Evolutionary conservation across 2,113 vertebrate species (phyloP).

Genomic region (Dasyurus viverrinus): DNA sequence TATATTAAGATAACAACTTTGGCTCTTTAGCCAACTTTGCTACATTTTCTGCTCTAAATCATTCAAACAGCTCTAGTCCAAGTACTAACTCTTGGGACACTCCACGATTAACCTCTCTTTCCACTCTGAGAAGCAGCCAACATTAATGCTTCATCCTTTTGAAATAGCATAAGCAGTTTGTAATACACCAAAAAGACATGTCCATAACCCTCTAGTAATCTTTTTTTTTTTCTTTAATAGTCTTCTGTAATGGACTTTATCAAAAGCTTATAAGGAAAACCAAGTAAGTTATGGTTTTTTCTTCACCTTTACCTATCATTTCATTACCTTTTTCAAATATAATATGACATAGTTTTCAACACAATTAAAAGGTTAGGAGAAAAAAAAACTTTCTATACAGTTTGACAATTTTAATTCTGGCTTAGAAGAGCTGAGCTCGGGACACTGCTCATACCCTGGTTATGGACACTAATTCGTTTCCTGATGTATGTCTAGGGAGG

Average conservation of each 20-base stretch:
- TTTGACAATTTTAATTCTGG: constrained; percentile 69
- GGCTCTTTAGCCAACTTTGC: constrained; percentile 55
- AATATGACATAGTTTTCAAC: constrained; percentile 73
- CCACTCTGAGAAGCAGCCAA: constrained; percentile 54
- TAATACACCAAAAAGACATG: constrained; percentile 73
- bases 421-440: constrained; percentile 60
- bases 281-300: constrained; percentile 70
- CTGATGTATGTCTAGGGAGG: constrained; percentile 78
- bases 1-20: not conserved
- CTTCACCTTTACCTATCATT: constrained; percentile 76
- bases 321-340: constrained; percentile 76
- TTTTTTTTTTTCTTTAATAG: constrained; percentile 74
- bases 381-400: constrained; percentile 44
- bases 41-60: constrained; percentile 57
- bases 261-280: constrained; percentile 76
- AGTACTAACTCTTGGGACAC: constrained; percentile 47
- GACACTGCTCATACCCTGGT: constrained; percentile 71
- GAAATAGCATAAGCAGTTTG: constrained; percentile 72
- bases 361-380: constrained; percentile 70
- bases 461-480: constrained; percentile 81
- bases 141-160: constrained; percentile 64
- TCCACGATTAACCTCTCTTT: constrained; percentile 65
- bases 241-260: constrained; percentile 75
- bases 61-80: constrained; percentile 35
- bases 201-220: constrained; percentile 64